Evolutionary conservation across 2,797 vertebrate genomes (phyloP), one percentile per base, ranked within the genome.

Genomic region (Sylvia borin): DNA sequence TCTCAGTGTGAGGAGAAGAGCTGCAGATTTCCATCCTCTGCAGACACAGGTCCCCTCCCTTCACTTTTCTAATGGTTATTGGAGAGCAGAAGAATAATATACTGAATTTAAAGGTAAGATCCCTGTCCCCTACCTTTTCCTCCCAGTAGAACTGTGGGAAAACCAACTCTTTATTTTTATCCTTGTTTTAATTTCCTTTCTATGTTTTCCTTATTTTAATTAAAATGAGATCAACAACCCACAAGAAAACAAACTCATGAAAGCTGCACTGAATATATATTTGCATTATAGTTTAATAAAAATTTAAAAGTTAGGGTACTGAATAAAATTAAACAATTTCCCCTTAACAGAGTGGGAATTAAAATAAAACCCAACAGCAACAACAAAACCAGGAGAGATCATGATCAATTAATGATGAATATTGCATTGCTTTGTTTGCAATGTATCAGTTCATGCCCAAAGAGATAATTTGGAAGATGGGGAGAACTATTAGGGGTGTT

Each of bases 381-480:
- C 53, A 91, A 96, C 50, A 92, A 94, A 96, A 53, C 15, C 54
- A 60, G 48, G 58, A 95, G 94, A 75, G 72, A 93, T 90, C 88
- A 91, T 83, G 80, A 97, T 96, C 96, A 95, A 96, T 81, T 95
- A 96, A 95, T 89, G 90, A 86, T 79, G 86, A 97, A 84, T 96
- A 97, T 96, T 97, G 85, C 90, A 67, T 95, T 83, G 74, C 48
- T 95, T 97, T 97, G 84, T 94, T 95, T 97, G 93, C 88, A 78
- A 58, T 71, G 36, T 92, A 96, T 95, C 97, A 97, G 96, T 88
- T 97, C 86, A 70, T 90, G 77, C 85, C 88, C 86, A 96, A 97
- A 96, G 92, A 93, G 82, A 72, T 92, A 92, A 96, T 95, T 96
- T 74, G 64, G 91, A 72, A 96, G 79, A 91, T 51, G 65, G 57